These are phyloP conservation scores for Aleiodes alternator DNA, from an alignment of 2,888 invertebrate genomes.

Conservation along the genomic window DNA sequence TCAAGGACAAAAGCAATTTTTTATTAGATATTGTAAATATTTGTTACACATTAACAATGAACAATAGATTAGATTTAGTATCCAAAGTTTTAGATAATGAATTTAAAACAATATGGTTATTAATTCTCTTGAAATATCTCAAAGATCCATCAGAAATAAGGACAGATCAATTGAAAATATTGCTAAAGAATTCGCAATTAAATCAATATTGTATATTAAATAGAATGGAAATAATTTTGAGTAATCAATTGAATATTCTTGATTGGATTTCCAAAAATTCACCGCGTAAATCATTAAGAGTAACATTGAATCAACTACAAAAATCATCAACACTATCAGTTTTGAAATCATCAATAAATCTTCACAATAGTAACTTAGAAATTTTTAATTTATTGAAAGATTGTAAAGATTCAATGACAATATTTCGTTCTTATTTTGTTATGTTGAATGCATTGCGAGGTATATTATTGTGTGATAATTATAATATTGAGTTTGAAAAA, in stretches of 20 bases:
- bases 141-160: constrained; percentile 57
- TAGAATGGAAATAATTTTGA: constrained; percentile 55
- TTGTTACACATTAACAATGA: constrained; percentile 61
- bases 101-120: constrained; percentile 65
- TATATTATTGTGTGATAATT: constrained; percentile 61
- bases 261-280: constrained; percentile 58
- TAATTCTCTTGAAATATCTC: constrained; percentile 64
- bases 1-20: constrained; percentile 65
- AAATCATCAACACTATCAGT: constrained; percentile 61
- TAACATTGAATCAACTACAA: constrained; percentile 61
- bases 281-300: constrained; percentile 48
- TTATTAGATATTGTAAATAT: constrained; percentile 68
- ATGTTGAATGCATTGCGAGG: constrained; percentile 65
- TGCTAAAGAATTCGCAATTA: constrained; percentile 61
- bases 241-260: constrained; percentile 59
- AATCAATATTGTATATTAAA: constrained; percentile 48
- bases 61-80: constrained; percentile 59
- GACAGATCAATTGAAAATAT: constrained; percentile 57
- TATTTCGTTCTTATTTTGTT: constrained; percentile 63
- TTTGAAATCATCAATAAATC: constrained; percentile 62
- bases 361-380: constrained; percentile 63
- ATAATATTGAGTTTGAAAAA: constrained; percentile 51
- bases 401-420: constrained; percentile 51
- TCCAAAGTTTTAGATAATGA: constrained; percentile 59
- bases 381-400: constrained; percentile 61